Evolutionary conservation across 2,797 vertebrate species (phyloP).

Genomic region (Eidolon dupreanum): DNA sequence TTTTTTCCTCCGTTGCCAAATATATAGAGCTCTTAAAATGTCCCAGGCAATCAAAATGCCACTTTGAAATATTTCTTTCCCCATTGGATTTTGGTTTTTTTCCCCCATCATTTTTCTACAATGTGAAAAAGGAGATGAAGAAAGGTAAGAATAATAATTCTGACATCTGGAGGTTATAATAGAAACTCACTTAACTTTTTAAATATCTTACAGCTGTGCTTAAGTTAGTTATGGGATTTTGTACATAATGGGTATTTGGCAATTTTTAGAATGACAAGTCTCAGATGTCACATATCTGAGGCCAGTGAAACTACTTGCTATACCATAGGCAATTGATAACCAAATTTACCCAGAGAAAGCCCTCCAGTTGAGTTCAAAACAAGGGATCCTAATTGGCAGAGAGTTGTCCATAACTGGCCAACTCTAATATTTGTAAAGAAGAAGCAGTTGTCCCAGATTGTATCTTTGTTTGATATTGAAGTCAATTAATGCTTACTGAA

Average conservation of each 20-base stretch:
- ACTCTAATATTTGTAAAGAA: background rate
- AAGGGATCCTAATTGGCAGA: background rate
- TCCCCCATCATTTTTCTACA: constrained; percentile 14
- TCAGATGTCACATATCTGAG: background rate
- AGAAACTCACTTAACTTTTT: constrained; percentile 61
- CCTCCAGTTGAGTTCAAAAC: background rate
- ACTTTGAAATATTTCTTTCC: constrained; percentile 47
- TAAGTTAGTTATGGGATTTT: background rate
- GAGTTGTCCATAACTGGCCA: background rate
- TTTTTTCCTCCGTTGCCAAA: constrained; percentile 55
- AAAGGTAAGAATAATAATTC: constrained; percentile 31
- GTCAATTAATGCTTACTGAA: background rate
- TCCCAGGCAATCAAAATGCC: constrained; percentile 63
- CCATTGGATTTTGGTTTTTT: background rate
- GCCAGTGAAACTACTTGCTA: background rate
- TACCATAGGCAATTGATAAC: background rate
- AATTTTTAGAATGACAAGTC: background rate
- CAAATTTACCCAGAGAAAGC: background rate
- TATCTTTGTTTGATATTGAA: background rate
- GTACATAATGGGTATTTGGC: background rate
- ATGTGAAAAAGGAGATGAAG: background rate
- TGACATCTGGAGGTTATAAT: constrained; percentile 15
- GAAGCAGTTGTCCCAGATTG: background rate
- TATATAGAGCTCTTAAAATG: constrained; percentile 67
- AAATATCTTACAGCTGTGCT: background rate